Conservation (phyloP, 2,113 vertebrate species). For the Naja naja region DNA sequence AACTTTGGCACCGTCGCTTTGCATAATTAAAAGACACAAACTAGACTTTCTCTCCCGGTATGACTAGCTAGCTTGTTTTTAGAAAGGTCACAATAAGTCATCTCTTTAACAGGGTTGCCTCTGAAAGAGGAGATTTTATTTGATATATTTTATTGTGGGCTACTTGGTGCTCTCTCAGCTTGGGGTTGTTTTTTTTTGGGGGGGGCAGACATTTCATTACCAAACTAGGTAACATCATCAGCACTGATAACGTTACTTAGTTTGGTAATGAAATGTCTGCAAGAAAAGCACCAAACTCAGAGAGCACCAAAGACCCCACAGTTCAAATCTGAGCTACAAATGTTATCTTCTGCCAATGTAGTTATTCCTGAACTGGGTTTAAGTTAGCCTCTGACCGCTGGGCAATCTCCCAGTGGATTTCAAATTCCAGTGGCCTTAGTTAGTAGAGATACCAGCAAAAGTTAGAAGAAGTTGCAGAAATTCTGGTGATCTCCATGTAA, state of each 20-base stretch:
- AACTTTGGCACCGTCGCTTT: neutral
- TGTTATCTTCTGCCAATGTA: neutral
- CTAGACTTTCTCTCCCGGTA: neutral
- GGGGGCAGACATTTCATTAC: neutral
- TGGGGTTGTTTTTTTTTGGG: neutral
- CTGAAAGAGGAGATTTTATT: neutral
- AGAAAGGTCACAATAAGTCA: neutral
- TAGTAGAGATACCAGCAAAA: neutral
- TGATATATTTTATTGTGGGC: neutral
- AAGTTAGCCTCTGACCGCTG: neutral
- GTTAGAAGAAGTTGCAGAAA: neutral
- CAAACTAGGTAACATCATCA: neutral
- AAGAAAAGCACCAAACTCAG: too few species aligned
- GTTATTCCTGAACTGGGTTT: neutral
- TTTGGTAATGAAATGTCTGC: neutral
- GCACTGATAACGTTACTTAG: neutral
- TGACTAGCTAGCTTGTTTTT: neutral
- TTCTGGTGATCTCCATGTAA: neutral
- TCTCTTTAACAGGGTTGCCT: neutral
- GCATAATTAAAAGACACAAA: neutral
- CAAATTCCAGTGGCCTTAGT: neutral
- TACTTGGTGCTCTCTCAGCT: neutral
- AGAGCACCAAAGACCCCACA: too few species aligned
- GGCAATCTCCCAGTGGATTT: neutral
- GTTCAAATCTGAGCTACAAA: too few species aligned